Conservation (phyloP, 2,113 vertebrate species). For the Motacilla alba region DNA sequence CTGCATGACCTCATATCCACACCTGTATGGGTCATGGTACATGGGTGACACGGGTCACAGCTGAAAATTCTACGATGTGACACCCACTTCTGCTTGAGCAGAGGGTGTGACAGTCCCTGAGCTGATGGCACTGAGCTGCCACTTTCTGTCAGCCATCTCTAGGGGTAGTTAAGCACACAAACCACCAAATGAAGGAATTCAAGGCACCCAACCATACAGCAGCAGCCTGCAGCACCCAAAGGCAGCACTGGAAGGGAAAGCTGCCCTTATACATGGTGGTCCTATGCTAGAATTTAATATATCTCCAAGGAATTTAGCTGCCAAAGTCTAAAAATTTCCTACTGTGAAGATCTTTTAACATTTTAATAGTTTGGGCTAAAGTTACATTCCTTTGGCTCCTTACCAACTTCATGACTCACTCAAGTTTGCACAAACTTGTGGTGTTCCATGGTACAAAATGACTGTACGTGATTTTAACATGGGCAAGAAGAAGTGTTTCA, state of each 20-base stretch:
- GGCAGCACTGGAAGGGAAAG: background rate
- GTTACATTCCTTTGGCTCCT: background rate
- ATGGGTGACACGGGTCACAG: background rate
- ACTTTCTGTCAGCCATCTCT: background rate
- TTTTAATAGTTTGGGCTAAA: background rate
- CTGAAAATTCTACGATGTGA: background rate
- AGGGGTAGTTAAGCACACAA: background rate
- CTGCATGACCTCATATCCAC: background rate
- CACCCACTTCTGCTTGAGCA: fast-evolving
- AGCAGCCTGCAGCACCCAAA: background rate
- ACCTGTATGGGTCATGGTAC: background rate
- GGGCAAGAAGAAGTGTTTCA: background rate
- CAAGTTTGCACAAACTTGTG: background rate
- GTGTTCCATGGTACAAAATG: background rate
- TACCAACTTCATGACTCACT: background rate
- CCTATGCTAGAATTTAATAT: background rate
- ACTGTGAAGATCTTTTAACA: background rate
- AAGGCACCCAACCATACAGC: background rate
- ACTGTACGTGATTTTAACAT: fast-evolving
- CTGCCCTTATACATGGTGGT: background rate
- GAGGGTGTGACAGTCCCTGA: background rate
- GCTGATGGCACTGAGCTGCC: background rate
- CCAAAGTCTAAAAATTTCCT: background rate
- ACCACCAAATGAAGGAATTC: background rate
- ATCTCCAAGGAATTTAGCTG: background rate